Conservation (phyloP, 2,888 invertebrate genomes). For the Diaperis boleti region DNA sequence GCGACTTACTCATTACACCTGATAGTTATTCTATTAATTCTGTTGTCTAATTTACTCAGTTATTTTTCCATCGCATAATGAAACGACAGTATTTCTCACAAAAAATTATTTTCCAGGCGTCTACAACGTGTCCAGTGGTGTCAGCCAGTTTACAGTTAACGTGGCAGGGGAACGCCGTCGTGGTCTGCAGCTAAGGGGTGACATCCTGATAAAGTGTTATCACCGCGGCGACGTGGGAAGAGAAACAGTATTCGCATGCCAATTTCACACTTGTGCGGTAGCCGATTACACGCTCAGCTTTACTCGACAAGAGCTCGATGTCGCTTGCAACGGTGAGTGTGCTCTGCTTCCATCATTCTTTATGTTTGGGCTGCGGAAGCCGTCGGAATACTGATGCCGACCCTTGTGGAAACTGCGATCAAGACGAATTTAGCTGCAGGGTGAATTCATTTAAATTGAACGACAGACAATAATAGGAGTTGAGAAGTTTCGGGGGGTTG, state of each 20-base stretch:
- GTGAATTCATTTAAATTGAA: not conserved
- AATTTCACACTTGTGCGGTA: slow-evolving; percentile 96
- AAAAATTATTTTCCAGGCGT: slow-evolving; percentile 75
- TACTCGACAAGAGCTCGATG: slow-evolving; percentile 88
- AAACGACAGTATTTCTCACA: slow-evolving; percentile 7
- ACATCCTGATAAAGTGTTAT: slow-evolving; percentile 92
- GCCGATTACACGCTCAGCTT: slow-evolving; percentile 87
- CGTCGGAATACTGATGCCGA: not conserved
- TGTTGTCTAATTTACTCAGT: too few species aligned
- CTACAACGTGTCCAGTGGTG: slow-evolving; percentile 76
- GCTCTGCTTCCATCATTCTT: not conserved
- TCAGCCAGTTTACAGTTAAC: slow-evolving; percentile 77
- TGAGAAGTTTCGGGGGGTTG: too few species aligned
- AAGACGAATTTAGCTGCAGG: not conserved
- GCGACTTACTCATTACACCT: too few species aligned
- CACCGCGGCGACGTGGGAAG: slow-evolving; percentile 72
- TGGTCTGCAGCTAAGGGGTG: slow-evolving; percentile 85
- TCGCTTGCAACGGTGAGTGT: slow-evolving; percentile 80
- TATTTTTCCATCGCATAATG: not conserved
- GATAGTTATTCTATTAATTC: too few species aligned
- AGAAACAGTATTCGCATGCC: slow-evolving; percentile 85
- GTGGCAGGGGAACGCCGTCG: slow-evolving; percentile 75
- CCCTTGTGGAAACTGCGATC: not conserved
- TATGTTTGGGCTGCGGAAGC: not conserved
- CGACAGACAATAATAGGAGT: too few species aligned